Base-by-base conservation (phyloP, 2,113 vertebrate genomes). In the Onychostruthus taczanowskii region DNA sequence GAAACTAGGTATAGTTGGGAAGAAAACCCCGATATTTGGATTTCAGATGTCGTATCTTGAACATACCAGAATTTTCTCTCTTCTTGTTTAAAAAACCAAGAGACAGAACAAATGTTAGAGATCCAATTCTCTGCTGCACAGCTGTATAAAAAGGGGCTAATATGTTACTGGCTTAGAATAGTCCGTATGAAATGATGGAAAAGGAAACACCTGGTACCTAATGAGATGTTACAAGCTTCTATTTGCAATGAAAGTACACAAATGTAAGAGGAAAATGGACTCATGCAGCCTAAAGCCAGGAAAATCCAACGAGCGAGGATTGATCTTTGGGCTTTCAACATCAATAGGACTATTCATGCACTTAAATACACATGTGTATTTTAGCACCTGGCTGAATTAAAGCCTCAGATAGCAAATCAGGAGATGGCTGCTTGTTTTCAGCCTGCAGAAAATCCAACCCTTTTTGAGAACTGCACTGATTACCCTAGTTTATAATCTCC, bases 401-500 rank as follows among this genome's bases (percentile, higher is more conserved):
- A 85, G 52, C 64, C 52, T 94, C 90, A 84, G 90, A 93, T 16
- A 95, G 76, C 73, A 93, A 90, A 89, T 76, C 61, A 53, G 62
- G 87, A 96, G 69, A 78, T 58, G 68, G 49, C 86, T 88, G 58
- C 84, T 77, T 88, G 73, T 61, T 95, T 93, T 88, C 66, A 92
- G 94, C 69, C 69, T 55, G 53, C 84, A 93, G 88, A 84, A 93
- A 90, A 96, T 73, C 84, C 69, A 95, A n/a, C 69, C 21, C 35
- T 37, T 77, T 92, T 85, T 85, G 90, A 93, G 85, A 90, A 77
- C 90, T 61, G 47, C 78, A 91, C 90, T 41, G 82, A 95, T 91
- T 91, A 95, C 61, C 80, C 76, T 69, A 70, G 90, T 93, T 96
- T 83, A 94, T 96, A 74, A 89, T 96, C 70, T 92, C 74, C 92